Evolutionary conservation across 2,797 vertebrate genomes (phyloP).

Genomic region (Acanthurus tractus): DNA sequence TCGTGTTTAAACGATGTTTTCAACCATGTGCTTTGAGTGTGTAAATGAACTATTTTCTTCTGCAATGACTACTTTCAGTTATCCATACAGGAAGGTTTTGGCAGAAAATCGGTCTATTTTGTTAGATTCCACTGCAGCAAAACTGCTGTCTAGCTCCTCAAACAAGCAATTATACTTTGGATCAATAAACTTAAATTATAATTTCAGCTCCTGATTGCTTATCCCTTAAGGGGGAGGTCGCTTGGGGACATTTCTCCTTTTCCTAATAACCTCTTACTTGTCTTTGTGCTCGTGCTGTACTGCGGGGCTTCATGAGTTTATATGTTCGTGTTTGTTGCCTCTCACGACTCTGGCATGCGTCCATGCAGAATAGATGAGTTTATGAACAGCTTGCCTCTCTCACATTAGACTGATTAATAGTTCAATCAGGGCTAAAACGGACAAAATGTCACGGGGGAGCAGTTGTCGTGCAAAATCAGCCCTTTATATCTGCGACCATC

Average conservation of each 20-base stretch:
- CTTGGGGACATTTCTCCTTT: not conserved
- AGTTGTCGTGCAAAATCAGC: constrained; percentile 71
- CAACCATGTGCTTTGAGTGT: not conserved
- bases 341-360: constrained; percentile 52
- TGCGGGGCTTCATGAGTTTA: constrained; percentile 26
- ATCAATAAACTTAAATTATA: not conserved
- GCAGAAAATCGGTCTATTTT: not conserved
- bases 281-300: constrained; percentile 15
- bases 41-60: not conserved
- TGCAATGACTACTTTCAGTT: not conserved
- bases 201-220: not conserved
- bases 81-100: not conserved
- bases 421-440: constrained; percentile 73
- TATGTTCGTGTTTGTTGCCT: constrained; percentile 52
- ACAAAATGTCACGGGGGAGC: constrained; percentile 68
- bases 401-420: constrained; percentile 79
- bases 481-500: constrained; percentile 49
- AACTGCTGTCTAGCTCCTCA: not conserved
- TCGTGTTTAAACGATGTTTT: constrained; percentile 8
- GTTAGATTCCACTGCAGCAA: not conserved
- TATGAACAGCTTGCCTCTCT: constrained; percentile 74
- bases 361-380: constrained; percentile 73
- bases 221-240: not conserved
- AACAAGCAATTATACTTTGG: constrained; percentile 7
- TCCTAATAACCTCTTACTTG: constrained; percentile 3